Base-by-base conservation (phyloP, 37 sponge, comb jelly and placozoan species). In the Agelas oroides region DNA sequence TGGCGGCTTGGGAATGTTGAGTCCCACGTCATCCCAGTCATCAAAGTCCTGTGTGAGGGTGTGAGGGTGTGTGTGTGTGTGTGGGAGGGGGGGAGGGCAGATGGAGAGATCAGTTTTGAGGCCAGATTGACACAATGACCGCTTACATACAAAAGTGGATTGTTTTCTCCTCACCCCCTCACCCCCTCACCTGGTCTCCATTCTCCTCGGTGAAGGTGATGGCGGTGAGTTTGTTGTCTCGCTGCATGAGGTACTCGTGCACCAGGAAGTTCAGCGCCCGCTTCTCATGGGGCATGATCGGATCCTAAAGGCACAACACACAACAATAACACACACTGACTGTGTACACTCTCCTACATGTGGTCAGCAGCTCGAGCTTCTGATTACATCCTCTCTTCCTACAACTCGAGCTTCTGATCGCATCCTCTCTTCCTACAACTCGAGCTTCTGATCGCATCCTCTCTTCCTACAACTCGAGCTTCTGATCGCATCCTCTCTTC, bases 11-110 rank as follows among this genome's bases (percentile, higher is more conserved):
- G 98, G 88, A 40, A 84, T 93, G 83, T 97, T 93, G 71, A 97
- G 84, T 52, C 95, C 96, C 1, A 97, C 98, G 82, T 97, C 95
- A 78, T 95, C 92, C 98, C 98, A 97, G 81, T 95, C 95, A 75
- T 97, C 98, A 75, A 95, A 90, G 63, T 97, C 94, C 98, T 97
- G 79, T 25, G 63, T 5, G 24, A 2, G 37, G 31, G 46, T 30
- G 5, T 65, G 30, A 28, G 30, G 13, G 58, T 18, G 58, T 19
- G 18, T 18, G 18, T 56, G 58, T 56, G 58, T n/a, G n/a, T n/a
- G n/a, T n/a, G n/a, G n/a, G n/a, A n/a, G n/a, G n/a, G n/a, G n/a
- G n/a, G n/a, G n/a, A n/a, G n/a, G n/a, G n/a, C 58, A 56, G 17
- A 18, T 56, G 58, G 18, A 56, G 18, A 18, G 18, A 56, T 15